Evolutionary conservation across 2,113 vertebrate species (phyloP).

Genomic region (Myotis davidii): DNA sequence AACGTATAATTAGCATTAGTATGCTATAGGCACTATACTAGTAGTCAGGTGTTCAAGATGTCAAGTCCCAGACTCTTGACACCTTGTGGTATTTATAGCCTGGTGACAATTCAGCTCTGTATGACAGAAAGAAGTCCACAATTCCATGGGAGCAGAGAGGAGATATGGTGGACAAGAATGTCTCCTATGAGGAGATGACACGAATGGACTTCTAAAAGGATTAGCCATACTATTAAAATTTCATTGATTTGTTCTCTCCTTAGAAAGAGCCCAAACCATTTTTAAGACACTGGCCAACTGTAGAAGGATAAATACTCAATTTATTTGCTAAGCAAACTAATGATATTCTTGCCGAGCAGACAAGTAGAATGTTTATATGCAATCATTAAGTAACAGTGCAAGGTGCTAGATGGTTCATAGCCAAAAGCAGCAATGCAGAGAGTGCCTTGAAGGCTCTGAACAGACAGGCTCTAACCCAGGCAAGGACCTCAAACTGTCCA

Average conservation of each 20-base stretch:
- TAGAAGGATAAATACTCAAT: neutral
- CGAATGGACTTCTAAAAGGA: neutral
- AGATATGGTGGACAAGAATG: neutral
- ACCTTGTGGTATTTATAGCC: neutral
- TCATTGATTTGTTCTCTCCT: neutral
- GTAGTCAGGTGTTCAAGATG: neutral
- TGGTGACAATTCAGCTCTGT: neutral
- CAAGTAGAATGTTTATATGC: conserved; percentile 6
- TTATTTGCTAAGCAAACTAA: conserved; percentile 27
- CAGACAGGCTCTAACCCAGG: neutral
- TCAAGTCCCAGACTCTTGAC: neutral
- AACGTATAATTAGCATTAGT: neutral
- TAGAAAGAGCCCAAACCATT: neutral
- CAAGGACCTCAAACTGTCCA: neutral
- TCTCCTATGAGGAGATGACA: neutral
- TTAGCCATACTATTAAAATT: neutral
- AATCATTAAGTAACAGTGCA: neutral
- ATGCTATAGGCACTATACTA: neutral
- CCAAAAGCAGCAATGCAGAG: neutral
- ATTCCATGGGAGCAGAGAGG: neutral
- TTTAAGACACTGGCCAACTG: neutral
- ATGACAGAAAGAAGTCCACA: neutral
- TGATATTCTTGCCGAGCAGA: neutral
- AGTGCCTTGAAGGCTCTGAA: neutral
- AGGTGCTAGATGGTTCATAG: neutral